Conservation (phyloP, 2,888 invertebrate genomes). For the Hydropsyche betteni region DNA sequence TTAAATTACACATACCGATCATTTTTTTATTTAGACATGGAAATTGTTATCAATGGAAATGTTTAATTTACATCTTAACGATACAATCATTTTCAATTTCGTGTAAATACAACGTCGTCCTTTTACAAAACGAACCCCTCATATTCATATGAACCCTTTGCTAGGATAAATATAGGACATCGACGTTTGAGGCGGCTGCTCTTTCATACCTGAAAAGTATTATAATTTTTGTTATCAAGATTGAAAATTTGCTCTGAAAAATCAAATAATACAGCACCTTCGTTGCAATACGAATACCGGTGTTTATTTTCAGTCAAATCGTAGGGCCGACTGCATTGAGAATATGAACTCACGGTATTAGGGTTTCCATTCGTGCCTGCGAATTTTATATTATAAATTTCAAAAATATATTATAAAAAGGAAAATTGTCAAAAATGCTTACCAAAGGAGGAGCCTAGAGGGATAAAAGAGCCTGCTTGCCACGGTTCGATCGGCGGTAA, state of each 20-base stretch:
- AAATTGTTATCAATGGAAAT: too few species aligned
- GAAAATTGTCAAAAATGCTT: not conserved
- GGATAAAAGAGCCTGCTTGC: constrained; percentile 1
- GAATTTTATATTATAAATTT: not conserved
- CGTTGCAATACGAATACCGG: constrained; percentile 5
- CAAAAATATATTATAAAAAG: not conserved
- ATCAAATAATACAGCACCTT: not conserved
- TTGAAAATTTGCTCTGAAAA: not conserved
- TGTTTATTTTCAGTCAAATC: constrained; percentile 26
- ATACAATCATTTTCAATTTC: too few species aligned
- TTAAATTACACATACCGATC: too few species aligned
- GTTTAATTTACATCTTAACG: too few species aligned
- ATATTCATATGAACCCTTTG: constrained; percentile 1
- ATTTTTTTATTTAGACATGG: too few species aligned
- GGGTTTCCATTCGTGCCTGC: not conserved
- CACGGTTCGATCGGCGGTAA: constrained; percentile 24
- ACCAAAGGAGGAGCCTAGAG: constrained; percentile 4
- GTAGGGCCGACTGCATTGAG: constrained; percentile 3
- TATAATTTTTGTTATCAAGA: too few species aligned
- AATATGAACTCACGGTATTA: not conserved
- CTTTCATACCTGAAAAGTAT: not conserved
- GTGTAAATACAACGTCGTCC: too few species aligned
- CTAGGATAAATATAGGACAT: not conserved
- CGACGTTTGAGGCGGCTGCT: not conserved
- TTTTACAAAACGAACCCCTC: too few species aligned